phyloP scores from a whole-genome alignment of 2,888 invertebrate genomes.

The Panzeria rudis region DNA sequence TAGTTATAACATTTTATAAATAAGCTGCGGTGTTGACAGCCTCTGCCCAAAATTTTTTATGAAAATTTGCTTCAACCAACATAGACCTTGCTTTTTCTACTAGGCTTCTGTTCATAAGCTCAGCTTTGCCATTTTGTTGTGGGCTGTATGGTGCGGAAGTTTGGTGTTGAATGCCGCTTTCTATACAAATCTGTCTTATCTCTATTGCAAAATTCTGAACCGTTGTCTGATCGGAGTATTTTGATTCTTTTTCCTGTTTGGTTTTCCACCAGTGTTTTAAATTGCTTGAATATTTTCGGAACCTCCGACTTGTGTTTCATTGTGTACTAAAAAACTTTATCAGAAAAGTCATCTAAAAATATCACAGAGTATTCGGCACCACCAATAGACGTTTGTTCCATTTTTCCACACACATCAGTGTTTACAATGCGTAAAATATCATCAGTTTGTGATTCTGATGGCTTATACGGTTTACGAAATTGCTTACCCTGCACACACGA shows the following conservation, averaged over 20 bases:
- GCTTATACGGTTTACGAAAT: slow-evolving; percentile 12
- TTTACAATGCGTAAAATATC: slow-evolving; percentile 37
- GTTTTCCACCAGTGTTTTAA: slow-evolving; percentile 38
- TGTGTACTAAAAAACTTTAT: slow-evolving; percentile 37
- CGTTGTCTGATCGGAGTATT: slow-evolving; percentile 35
- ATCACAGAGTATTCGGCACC: slow-evolving; percentile 31
- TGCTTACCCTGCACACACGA: slow-evolving; percentile 39
- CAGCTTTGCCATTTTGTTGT: slow-evolving; percentile 49
- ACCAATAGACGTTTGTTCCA: slow-evolving; percentile 28
- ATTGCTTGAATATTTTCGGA: slow-evolving; percentile 30
- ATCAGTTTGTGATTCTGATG: slow-evolving; percentile 22
- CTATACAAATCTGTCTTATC: slow-evolving; percentile 27
- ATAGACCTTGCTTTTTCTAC: slow-evolving; percentile 52
- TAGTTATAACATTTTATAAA: slow-evolving; percentile 40
- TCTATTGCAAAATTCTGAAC: slow-evolving; percentile 36
- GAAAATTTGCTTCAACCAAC: slow-evolving; percentile 45
- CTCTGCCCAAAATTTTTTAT: slow-evolving; percentile 51
- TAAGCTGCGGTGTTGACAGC: slow-evolving; percentile 50
- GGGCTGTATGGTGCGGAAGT: slow-evolving; percentile 39
- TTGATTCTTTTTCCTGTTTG: slow-evolving; percentile 35
- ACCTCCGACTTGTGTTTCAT: slow-evolving; percentile 43
- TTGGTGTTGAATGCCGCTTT: slow-evolving; percentile 41
- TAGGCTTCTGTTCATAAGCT: slow-evolving; percentile 41
- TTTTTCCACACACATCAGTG: slow-evolving; percentile 42
- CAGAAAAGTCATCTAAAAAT: slow-evolving; percentile 42